Evolutionary conservation across 2,797 vertebrate genomes (phyloP), one percentile per base, ranked within the genome.

Genomic region (Urosaurus nigricauda): DNA sequence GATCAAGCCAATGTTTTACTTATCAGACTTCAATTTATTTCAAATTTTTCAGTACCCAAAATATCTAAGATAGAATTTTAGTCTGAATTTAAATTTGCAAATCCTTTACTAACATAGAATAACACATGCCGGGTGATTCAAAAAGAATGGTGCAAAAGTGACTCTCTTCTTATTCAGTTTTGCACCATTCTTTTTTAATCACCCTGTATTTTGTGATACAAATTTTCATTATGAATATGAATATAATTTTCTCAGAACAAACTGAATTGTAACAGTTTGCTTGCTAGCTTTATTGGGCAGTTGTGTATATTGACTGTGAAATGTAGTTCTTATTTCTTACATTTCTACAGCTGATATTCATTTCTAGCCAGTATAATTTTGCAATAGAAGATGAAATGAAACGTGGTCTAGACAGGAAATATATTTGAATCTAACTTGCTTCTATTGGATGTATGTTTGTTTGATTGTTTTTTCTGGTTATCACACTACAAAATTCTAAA

Each of bases 1-100:
- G n/a, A n/a, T n/a, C n/a, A n/a, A n/a, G n/a, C n/a, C n/a, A n/a
- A 0, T 88, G 29, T 87, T 94, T 92, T 91, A 79, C 91, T 90
- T 37, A 70, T 43, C 8, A 17, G 19, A 70, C 13, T 80, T 7
- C 11, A 11, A 58, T 70, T 86, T 35, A 26, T 35, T 4, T 88
- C 86, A 91, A n/a, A 87, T 71, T 37, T 21, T 75, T 14, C 40
- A 53, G 11, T 14, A 63, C 13, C 74, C 51, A 60, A 71, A 84
- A 60, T 79, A 40, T 58, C 21, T 58, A 26, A 68, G 37, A 63
- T n/a, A 73, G 24, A 85, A n/a, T 75, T 86, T 47, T 24, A 47
- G 24, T 77, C 77, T 75, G 68, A 86, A 81, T 85, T 75, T 81
- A 53, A 85, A 78, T 40, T 77, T 92, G 56, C 6, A 70, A n/a